phyloP scores from a whole-genome alignment of 2,888 invertebrate genomes.

The Seira musarum region DNA sequence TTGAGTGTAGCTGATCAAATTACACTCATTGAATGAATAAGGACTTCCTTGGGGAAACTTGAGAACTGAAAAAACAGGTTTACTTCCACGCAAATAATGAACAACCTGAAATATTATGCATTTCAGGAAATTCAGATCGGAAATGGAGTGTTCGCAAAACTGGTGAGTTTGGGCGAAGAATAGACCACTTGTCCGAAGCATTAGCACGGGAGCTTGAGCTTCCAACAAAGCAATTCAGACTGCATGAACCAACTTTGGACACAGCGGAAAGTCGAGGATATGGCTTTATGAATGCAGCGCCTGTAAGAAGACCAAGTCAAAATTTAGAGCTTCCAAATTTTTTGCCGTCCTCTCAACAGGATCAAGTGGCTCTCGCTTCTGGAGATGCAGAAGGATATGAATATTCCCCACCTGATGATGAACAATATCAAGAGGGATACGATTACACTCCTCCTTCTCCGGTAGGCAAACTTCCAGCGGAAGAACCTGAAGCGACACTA shows the following conservation, averaged over 20 bases:
- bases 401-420: slow-evolving; percentile 42
- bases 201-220: slow-evolving; percentile 32
- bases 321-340: slow-evolving; percentile 35
- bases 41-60: slow-evolving; percentile 2
- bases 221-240: slow-evolving; percentile 42
- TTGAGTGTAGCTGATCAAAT: too few relatives aligned
- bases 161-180: slow-evolving; percentile 56
- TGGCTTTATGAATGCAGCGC: slow-evolving; percentile 1
- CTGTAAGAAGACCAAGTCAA: slow-evolving; percentile 39
- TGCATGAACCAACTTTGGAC: slow-evolving; percentile 37
- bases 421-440: slow-evolving; percentile 24
- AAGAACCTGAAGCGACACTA: neutral
- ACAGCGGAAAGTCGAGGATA: slow-evolving; percentile 24
- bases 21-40: slow-evolving; percentile 13
- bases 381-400: slow-evolving; percentile 53
- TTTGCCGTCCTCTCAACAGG: slow-evolving; percentile 31
- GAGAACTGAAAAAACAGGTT: neutral
- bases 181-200: slow-evolving; percentile 11
- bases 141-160: slow-evolving; percentile 51
- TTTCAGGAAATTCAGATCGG: slow-evolving; percentile 29
- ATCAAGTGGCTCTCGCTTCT: slow-evolving; percentile 59
- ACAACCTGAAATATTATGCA: slow-evolving; percentile 5
- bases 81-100: neutral
- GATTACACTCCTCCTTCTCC: slow-evolving; percentile 35
- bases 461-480: slow-evolving; percentile 14